A percentile compares a stretch with the other conserved stretches of the same genome.
These are phyloP conservation scores for Mycogona germanica DNA, from an alignment of 2,888 invertebrate species.

Conservation along the genomic window DNA sequence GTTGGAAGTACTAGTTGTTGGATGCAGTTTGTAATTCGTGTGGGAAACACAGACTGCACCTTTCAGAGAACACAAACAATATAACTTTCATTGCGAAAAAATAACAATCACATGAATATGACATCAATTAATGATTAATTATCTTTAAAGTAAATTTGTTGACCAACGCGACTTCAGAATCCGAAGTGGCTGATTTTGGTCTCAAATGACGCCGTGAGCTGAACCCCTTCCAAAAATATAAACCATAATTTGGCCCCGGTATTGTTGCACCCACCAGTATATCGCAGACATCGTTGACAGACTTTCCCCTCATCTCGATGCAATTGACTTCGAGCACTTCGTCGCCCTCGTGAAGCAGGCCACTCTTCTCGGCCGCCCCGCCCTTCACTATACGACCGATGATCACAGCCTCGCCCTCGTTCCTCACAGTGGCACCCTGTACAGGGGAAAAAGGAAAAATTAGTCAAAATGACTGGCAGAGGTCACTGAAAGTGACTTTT, in stretches of 20 bases:
- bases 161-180: no score
- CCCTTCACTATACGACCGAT: conserved; percentile 94
- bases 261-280: conserved; percentile 46
- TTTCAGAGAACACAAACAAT: no score
- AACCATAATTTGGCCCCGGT: not conserved
- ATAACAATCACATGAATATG: no score
- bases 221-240: not conserved
- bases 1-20: not conserved
- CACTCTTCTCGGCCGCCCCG: conserved; percentile 93
- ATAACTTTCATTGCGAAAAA: no score
- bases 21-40: not conserved
- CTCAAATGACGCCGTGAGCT: no score
- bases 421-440: conserved; percentile 54
- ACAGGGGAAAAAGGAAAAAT: conserved; percentile 4
- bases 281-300: conserved; percentile 95
- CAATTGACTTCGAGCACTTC: conserved; percentile 93
- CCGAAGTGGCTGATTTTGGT: no score
- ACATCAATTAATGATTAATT: no score
- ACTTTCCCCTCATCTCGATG: conserved; percentile 88
- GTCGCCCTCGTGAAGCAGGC: conserved; percentile 89
- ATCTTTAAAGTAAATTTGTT: no score
- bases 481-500: no score
- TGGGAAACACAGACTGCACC: no score
- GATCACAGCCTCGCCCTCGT: conserved; percentile 91
- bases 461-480: no score